These are phyloP conservation scores for Melanotaenia parkinsoni DNA, from an alignment of 2,797 vertebrate genomes.

Conservation along the genomic window DNA sequence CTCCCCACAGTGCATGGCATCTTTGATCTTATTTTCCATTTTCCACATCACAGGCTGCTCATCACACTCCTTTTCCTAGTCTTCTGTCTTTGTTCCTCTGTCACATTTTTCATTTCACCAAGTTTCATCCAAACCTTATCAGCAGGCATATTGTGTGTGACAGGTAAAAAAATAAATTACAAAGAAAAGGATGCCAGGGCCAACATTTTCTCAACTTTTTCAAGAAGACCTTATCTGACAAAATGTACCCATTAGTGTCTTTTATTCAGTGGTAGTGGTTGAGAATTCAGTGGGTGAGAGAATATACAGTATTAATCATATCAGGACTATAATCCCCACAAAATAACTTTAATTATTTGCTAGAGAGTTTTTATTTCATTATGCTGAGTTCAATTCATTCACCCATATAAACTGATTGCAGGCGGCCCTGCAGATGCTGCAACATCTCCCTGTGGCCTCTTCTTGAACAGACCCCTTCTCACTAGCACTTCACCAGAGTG, in stretches of 20 bases:
- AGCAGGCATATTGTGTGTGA: conserved; percentile 41
- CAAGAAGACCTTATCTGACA: conserved; percentile 16
- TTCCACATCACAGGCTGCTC: conserved; percentile 56
- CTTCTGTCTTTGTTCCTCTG: conserved; percentile 19
- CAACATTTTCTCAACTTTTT: conserved; percentile 26
- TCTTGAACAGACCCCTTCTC: conserved; percentile 2
- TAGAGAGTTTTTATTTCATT: conserved; percentile 30
- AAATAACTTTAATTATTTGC: conserved; percentile 33
- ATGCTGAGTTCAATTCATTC: conserved; percentile 21
- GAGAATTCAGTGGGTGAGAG: conserved; percentile 19
- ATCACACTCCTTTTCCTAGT: conserved; percentile 35
- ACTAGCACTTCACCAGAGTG: conserved; percentile 8
- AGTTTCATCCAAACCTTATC: conserved; percentile 51
- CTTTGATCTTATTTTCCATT: conserved; percentile 50
- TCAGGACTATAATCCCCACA: conserved; percentile 30
- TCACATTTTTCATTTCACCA: conserved; percentile 42
- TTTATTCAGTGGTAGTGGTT: conserved; percentile 29
- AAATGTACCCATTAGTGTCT: conserved; percentile 13
- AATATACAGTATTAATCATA: conserved; percentile 40
- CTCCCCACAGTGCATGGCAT: conserved; percentile 11
- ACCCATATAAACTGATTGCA: conserved; percentile 11
- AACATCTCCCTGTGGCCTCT: conserved; percentile 16
- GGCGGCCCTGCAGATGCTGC: conserved; percentile 5
- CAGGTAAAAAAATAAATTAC: conserved; percentile 45
- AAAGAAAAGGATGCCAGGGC: conserved; percentile 27